Evolutionary conservation across 1,140 invertebrate species (phyloP), one percentile per base, ranked within the genome.

Genomic region (Plutomurus gul): DNA sequence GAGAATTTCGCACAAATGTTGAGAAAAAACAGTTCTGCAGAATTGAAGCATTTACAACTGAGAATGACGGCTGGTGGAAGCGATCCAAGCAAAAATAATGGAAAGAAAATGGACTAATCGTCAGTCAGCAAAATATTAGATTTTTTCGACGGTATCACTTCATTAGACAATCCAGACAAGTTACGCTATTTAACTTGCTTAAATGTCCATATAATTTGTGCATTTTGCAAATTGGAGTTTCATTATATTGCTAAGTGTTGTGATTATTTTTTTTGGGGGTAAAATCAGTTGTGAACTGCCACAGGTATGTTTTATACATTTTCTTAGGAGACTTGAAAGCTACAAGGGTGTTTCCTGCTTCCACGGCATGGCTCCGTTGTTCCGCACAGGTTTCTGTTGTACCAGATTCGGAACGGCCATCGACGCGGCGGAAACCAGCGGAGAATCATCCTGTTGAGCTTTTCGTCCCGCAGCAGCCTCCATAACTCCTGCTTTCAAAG

Each of bases 331-430:
- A 65, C n/a, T n/a, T n/a, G n/a, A 71, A 22, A 65, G 76, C 82
- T 84, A 89, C 83, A 92, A 87, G 10, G 90, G 91, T 27, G 91
- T 92, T 85, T 93, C 92, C 86, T 93, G 93, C 82, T 92, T 91
- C 88, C 92, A 90, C 81, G 92, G 91, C 84, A 92, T 89, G n/a
- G 77, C 84, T 89, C 39, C 91, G 40, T 72, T 72, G 16, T 46
- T 72, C 86, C 86, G 84, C 88, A 86, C 27, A 85, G 86, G 80
- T 88, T 86, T 47, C 87, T 84, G 49, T 87, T 84, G 82, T 10
- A 79, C 43, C 16, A 79, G 36, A 40, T 80, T 80, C 13, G 82
- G 82, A 36, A 84, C 82, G 10, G 82, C 82, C 78, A 84, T 80
- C 7, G 81, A 81, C 4, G 82, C 80, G 27, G 82, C 82, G 0